These are phyloP conservation scores for Polypedilum pembai DNA, from an alignment of 1,140 invertebrate genomes.

Conservation along the genomic window DNA sequence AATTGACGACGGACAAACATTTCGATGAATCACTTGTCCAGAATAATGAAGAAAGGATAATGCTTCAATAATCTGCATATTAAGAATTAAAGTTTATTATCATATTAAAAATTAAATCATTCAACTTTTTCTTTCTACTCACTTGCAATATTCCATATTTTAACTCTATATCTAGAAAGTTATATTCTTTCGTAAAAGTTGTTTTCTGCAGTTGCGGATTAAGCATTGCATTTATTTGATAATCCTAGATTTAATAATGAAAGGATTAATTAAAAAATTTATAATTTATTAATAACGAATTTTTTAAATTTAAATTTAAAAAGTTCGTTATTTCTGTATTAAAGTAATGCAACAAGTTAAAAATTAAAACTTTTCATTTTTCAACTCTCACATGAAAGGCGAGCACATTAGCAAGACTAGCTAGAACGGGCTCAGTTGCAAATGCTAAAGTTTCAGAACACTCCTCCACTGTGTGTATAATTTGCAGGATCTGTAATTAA, in stretches of 20 bases:
- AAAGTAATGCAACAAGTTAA: too few relatives aligned
- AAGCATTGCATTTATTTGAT: too few relatives aligned
- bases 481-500: conserved; percentile 52
- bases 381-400: conserved; percentile 55
- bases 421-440: conserved; percentile 80
- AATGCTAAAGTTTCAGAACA: conserved; percentile 82
- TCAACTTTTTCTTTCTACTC: conserved; percentile 34
- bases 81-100: not conserved
- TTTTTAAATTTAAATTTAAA: too few relatives aligned
- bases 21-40: conserved; percentile 78
- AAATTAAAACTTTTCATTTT: too few relatives aligned
- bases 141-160: conserved; percentile 91
- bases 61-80: conserved; percentile 80
- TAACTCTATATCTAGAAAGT: conserved; percentile 84
- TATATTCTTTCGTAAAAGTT: conserved; percentile 61
- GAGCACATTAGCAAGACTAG: conserved; percentile 80
- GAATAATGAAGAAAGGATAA: conserved; percentile 84
- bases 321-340: too few relatives aligned
- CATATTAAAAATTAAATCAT: too few relatives aligned
- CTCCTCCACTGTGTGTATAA: conserved; percentile 70
- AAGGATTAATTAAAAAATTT: too few relatives aligned
- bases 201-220: not conserved
- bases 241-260: too few relatives aligned
- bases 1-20: conserved; percentile 87
- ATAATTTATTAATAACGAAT: too few relatives aligned